Conservation (phyloP, 2,888 invertebrate genomes). For the Macaria liturata region DNA sequence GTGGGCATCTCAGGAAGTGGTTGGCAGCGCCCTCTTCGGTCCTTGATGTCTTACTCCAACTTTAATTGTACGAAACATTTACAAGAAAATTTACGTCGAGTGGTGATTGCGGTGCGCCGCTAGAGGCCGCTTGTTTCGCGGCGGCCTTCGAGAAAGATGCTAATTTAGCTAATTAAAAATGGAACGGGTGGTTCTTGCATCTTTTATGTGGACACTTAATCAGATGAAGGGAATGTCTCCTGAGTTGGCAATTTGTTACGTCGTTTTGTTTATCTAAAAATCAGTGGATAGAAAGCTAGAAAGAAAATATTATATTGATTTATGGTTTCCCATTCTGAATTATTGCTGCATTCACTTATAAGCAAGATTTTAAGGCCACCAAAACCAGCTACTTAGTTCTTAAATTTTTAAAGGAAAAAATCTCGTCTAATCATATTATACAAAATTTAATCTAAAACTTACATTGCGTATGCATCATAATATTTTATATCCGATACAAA, state of each 20-base stretch:
- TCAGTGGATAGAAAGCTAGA: too few species aligned
- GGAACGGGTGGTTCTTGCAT: too few species aligned
- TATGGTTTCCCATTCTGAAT: too few species aligned
- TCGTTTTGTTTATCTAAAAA: too few species aligned
- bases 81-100: conserved; percentile 25
- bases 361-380: too few species aligned
- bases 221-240: too few species aligned
- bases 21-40: conserved; percentile 22
- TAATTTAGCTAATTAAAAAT: conserved; percentile 21
- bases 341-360: too few species aligned
- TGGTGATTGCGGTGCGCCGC: conserved; percentile 23
- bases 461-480: conserved; percentile 20
- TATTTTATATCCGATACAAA: conserved; percentile 36
- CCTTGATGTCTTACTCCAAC: conserved; percentile 26
- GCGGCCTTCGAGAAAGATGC: conserved; percentile 6
- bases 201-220: too few species aligned
- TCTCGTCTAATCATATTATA: neutral
- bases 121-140: conserved; percentile 17
- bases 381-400: too few species aligned
- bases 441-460: conserved; percentile 1
- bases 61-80: conserved; percentile 29
- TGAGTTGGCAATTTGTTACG: too few species aligned
- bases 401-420: too few species aligned
- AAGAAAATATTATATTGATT: too few species aligned
- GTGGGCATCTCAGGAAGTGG: conserved; percentile 31